These are phyloP conservation scores for Danionella dracula DNA, from an alignment of 2,797 vertebrate species.

Conservation along the genomic window DNA sequence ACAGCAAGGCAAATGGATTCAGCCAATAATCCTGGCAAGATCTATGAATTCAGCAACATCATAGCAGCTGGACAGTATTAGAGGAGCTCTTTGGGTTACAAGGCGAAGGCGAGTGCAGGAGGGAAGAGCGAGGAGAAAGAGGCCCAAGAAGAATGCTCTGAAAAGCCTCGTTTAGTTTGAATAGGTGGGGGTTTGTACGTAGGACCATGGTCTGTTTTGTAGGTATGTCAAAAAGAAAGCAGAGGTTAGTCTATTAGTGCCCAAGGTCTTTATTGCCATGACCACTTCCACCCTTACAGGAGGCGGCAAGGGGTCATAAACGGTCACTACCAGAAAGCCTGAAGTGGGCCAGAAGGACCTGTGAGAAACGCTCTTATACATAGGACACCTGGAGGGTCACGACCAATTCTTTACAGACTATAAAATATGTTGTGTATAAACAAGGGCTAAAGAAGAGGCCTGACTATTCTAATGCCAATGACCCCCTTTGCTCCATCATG, in stretches of 20 bases:
- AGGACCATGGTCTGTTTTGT: slow-evolving; percentile 61
- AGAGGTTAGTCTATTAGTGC: slow-evolving; percentile 91
- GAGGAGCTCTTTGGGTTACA: slow-evolving; percentile 80
- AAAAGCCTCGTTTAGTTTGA: slow-evolving; percentile 34
- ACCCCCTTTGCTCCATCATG: neutral
- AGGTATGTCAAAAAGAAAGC: slow-evolving; percentile 75
- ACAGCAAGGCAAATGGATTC: slow-evolving; percentile 91
- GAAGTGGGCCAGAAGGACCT: slow-evolving; percentile 76
- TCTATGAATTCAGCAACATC: slow-evolving; percentile 89
- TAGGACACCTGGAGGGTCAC: slow-evolving; percentile 84
- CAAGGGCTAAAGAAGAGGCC: slow-evolving; percentile 58
- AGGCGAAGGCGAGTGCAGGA: slow-evolving; percentile 57
- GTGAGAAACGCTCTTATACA: slow-evolving; percentile 81
- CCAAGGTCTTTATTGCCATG: slow-evolving; percentile 74
- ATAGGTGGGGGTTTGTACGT: slow-evolving; percentile 27
- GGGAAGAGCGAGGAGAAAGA: slow-evolving; percentile 43
- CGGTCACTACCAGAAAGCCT: slow-evolving; percentile 65
- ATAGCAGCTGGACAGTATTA: slow-evolving; percentile 79
- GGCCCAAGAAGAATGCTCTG: slow-evolving; percentile 19
- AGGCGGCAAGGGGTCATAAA: slow-evolving; percentile 70
- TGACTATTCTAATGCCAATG: slow-evolving; percentile 54
- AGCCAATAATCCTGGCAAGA: slow-evolving; percentile 93
- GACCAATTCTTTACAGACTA: slow-evolving; percentile 70
- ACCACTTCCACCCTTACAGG: slow-evolving; percentile 81
- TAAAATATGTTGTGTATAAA: slow-evolving; percentile 60